phyloP scores from a whole-genome alignment of 2,888 invertebrate species.

The Phanerotoma sp. region DNA sequence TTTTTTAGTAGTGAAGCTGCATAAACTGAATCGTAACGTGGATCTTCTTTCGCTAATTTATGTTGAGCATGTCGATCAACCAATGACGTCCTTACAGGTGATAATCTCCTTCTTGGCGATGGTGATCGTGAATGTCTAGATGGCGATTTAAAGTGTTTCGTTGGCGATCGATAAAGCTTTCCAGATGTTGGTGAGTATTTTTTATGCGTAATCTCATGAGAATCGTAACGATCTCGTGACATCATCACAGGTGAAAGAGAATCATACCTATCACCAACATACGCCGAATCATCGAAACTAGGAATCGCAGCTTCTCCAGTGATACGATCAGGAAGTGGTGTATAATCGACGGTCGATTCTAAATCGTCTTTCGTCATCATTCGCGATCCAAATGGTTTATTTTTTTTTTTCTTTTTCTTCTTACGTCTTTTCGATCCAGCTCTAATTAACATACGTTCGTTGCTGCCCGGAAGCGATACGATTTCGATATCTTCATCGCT shows the following conservation, averaged over 20 bases:
- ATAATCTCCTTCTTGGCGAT: slow-evolving; percentile 22
- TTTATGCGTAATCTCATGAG: background rate
- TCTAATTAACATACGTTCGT: slow-evolving; percentile 31
- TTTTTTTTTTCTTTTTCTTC: slow-evolving; percentile 44
- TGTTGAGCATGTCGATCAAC: background rate
- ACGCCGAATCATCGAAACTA: no score
- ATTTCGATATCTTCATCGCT: slow-evolving; percentile 55
- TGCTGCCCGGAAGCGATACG: slow-evolving; percentile 43
- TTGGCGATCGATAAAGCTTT: slow-evolving; percentile 1
- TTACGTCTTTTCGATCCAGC: slow-evolving; percentile 28
- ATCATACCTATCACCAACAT: no score
- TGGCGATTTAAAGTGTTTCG: slow-evolving; percentile 13
- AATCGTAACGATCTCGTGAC: background rate
- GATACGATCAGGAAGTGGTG: slow-evolving; percentile 28
- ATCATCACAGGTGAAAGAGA: no score
- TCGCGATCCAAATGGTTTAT: slow-evolving; percentile 38
- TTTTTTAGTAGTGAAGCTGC: slow-evolving; percentile 48
- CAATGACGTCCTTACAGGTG: slow-evolving; percentile 24
- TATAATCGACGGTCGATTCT: slow-evolving; percentile 27
- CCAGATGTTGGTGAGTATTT: slow-evolving; percentile 18
- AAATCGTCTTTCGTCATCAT: slow-evolving; percentile 34
- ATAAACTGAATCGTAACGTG: slow-evolving; percentile 30
- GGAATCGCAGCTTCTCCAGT: no score
- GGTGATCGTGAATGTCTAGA: slow-evolving; percentile 17
- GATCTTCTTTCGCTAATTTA: slow-evolving; percentile 1